These are phyloP conservation scores for Trachurus trachurus DNA, from an alignment of 2,797 vertebrate species.

Conservation along the genomic window DNA sequence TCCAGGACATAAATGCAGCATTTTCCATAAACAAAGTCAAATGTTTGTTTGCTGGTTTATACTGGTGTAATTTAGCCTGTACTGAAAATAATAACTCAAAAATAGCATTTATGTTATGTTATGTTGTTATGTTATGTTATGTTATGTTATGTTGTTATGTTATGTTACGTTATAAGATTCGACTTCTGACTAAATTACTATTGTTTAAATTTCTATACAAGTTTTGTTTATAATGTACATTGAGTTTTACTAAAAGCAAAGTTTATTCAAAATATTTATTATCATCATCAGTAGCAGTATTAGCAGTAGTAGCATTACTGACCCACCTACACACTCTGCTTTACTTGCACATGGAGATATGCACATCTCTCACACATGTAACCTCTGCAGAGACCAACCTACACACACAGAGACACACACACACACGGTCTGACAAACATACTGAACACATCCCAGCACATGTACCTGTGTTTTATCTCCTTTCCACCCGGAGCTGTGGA, in stretches of 20 bases:
- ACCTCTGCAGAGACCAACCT: constrained; percentile 11
- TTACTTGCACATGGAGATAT: neutral
- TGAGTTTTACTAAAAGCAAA: neutral
- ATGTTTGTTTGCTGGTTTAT: neutral
- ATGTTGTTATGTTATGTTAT: too few species aligned
- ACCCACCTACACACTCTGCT: neutral
- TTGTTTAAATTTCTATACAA: too few species aligned
- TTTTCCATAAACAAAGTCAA: neutral
- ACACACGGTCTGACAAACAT: constrained; percentile 7
- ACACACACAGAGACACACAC: constrained; percentile 6
- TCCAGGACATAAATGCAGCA: neutral
- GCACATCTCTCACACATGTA: neutral
- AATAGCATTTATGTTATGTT: too few species aligned
- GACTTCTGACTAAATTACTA: neutral
- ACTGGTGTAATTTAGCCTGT: neutral
- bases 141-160: too few species aligned
- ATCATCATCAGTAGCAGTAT: neutral
- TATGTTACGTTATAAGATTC: neutral
- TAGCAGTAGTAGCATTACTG: neutral
- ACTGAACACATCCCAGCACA: constrained; percentile 17
- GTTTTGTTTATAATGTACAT: neutral
- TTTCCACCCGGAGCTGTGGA: constrained; percentile 12
- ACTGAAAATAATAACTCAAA: neutral
- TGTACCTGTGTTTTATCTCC: constrained; percentile 53
- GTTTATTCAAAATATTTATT: neutral